Conservation (phyloP, 2,113 vertebrate genomes). For the Calyptommatus sinebrachiatus region DNA sequence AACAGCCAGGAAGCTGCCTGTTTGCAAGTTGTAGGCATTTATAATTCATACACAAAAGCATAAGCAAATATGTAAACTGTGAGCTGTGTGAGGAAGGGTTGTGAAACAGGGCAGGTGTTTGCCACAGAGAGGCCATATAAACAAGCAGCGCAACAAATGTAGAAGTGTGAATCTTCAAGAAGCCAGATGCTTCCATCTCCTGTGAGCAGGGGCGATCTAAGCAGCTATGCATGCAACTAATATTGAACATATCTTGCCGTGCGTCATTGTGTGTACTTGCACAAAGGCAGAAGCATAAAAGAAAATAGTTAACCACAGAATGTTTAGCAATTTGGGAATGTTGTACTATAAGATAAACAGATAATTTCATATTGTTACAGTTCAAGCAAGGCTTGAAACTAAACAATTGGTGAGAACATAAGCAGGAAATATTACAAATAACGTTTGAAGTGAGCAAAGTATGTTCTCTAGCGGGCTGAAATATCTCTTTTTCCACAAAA, state of each 20-base stretch:
- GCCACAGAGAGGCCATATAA: conserved; percentile 17
- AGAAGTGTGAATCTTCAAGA: conserved; percentile 24
- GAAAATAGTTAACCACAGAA: neutral
- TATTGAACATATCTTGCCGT: too few species aligned
- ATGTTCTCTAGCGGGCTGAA: neutral
- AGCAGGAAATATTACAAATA: neutral
- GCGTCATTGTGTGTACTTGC: neutral
- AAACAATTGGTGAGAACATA: too few species aligned
- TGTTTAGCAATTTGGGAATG: neutral
- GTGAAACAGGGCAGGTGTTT: conserved; percentile 32
- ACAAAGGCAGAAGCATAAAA: neutral
- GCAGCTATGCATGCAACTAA: neutral
- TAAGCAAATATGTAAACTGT: neutral
- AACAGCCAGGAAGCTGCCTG: conserved; percentile 5
- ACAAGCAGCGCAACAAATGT: conserved; percentile 20
- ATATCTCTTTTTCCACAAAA: neutral
- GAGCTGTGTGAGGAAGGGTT: neutral
- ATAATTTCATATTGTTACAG: too few species aligned
- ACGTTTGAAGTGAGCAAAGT: neutral
- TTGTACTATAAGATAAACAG: neutral
- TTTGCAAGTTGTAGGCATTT: conserved; percentile 6
- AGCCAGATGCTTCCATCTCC: conserved; percentile 12
- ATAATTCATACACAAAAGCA: neutral
- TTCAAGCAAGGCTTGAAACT: neutral
- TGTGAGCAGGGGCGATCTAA: neutral